Evolutionary conservation across 2,888 invertebrate genomes (phyloP).

Genomic region (Leistus spinibarbis): DNA sequence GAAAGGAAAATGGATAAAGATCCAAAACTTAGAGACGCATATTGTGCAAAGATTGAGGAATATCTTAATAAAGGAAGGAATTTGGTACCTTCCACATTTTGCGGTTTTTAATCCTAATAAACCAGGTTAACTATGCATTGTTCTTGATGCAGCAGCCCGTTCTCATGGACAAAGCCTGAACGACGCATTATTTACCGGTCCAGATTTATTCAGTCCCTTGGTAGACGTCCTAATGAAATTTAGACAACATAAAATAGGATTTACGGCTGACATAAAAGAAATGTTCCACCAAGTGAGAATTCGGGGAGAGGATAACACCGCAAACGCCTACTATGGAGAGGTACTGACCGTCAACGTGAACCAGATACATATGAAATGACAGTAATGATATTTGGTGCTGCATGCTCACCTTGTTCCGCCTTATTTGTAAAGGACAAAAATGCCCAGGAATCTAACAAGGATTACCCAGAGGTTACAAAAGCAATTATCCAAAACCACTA

Average conservation of each 20-base stretch:
- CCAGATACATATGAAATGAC: no score
- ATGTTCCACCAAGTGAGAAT: constrained; percentile 39
- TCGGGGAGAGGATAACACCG: constrained; percentile 42
- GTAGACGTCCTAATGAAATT: constrained; percentile 51
- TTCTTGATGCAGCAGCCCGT: constrained; percentile 49
- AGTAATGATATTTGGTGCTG: no score
- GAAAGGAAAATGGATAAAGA: not conserved
- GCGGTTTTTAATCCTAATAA: constrained; percentile 47
- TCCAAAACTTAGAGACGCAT: no score
- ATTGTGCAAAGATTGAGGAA: no score
- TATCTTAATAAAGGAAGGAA: not conserved
- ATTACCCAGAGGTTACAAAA: no score
- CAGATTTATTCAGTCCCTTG: constrained; percentile 49
- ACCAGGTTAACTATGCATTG: constrained; percentile 46
- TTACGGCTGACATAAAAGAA: constrained; percentile 47
- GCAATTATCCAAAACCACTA: no score
- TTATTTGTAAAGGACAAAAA: no score
- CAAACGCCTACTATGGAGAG: constrained; percentile 48
- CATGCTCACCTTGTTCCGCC: no score
- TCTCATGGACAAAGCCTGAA: constrained; percentile 46
- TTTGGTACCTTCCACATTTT: constrained; percentile 49
- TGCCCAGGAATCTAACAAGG: no score
- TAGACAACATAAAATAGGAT: constrained; percentile 48
- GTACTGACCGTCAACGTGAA: constrained; percentile 8
- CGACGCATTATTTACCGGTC: constrained; percentile 48